Percentiles rank a stretch among this genome's conserved stretches.
Conservation (phyloP, 2,113 vertebrate genomes). For the Entelurus aequoreus region DNA sequence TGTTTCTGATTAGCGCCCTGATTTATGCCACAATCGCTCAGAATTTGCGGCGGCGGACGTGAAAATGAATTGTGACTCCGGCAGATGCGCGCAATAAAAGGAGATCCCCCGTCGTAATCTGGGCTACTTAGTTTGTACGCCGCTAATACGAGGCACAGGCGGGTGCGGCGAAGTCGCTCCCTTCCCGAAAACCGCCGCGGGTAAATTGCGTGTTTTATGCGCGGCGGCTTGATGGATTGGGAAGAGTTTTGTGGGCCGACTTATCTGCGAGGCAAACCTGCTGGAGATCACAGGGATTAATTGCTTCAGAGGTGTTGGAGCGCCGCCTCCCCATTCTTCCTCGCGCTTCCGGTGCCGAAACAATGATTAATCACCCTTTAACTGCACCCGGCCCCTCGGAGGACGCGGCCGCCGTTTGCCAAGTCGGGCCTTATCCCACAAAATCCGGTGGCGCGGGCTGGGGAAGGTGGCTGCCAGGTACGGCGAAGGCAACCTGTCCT, state of each 20-base stretch:
- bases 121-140: constrained; percentile 99
- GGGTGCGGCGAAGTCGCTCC: constrained; percentile 93
- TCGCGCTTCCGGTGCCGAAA: constrained; percentile 94
- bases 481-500: constrained; percentile 89
- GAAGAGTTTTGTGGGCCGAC: constrained; percentile 97
- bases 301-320: constrained; percentile 99
- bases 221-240: constrained; percentile 99
- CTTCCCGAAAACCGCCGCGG: constrained; percentile 93
- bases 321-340: constrained; percentile 96
- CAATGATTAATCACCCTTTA: constrained; percentile 99
- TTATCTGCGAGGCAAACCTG: constrained; percentile 99
- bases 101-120: constrained; percentile 99
- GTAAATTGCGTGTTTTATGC: constrained; percentile 99
- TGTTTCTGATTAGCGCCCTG: constrained; percentile 99
- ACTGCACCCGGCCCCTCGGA: constrained; percentile 87
- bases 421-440: constrained; percentile 93
- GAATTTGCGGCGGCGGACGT: constrained; percentile 99
- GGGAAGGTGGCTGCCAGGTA: constrained; percentile 88
- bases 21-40: constrained; percentile 99
- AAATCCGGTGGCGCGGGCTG: constrained; percentile 94
- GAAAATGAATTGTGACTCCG: constrained; percentile 99
- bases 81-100: constrained; percentile 99
- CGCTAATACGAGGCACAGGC: constrained; percentile 97
- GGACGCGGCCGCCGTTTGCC: constrained; percentile 88
- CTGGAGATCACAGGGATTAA: constrained; percentile 99